Percentiles rank a stretch among this genome's conserved stretches.
Conservation (phyloP, 2,888 invertebrate genomes). For the Proisotoma minuta region DNA sequence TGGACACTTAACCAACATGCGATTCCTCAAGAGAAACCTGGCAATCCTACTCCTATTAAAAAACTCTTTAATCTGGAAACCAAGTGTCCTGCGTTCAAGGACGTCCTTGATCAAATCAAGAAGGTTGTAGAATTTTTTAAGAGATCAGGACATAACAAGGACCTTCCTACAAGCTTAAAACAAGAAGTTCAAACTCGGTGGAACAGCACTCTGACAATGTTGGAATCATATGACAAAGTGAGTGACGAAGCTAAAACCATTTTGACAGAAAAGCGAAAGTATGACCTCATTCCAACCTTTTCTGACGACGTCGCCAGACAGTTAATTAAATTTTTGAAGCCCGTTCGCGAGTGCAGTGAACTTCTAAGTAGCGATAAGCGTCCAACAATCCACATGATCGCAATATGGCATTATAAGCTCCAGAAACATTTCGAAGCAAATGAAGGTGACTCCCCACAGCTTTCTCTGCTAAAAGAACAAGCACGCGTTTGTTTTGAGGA, state of each 20-base stretch:
- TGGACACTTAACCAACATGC: constrained; percentile 9
- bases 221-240: constrained; percentile 8
- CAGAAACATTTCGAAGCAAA: not conserved
- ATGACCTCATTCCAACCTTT: not conserved
- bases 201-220: constrained; percentile 12
- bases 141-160: not conserved
- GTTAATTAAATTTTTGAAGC: constrained; percentile 9
- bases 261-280: constrained; percentile 8
- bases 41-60: constrained; percentile 1
- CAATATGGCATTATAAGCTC: not conserved
- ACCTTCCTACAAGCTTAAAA: constrained; percentile 6
- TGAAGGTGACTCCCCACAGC: not conserved
- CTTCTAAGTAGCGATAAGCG: not conserved
- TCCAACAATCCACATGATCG: not conserved
- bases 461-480: constrained; percentile 10
- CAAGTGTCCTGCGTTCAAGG: constrained; percentile 3
- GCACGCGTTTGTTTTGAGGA: constrained; percentile 7
- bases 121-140: constrained; percentile 14
- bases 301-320: not conserved
- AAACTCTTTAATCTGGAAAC: not conserved
- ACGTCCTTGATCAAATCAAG: constrained; percentile 1
- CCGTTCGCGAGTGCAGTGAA: constrained; percentile 13
- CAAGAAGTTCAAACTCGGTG: constrained; percentile 18
- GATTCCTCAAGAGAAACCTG: too few species aligned
- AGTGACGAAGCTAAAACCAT: constrained; percentile 6